Percentiles rank a stretch among this genome's conserved stretches.
Evolutionary conservation across 2,113 vertebrate species (phyloP).

Genomic region (Aramus guarauna): DNA sequence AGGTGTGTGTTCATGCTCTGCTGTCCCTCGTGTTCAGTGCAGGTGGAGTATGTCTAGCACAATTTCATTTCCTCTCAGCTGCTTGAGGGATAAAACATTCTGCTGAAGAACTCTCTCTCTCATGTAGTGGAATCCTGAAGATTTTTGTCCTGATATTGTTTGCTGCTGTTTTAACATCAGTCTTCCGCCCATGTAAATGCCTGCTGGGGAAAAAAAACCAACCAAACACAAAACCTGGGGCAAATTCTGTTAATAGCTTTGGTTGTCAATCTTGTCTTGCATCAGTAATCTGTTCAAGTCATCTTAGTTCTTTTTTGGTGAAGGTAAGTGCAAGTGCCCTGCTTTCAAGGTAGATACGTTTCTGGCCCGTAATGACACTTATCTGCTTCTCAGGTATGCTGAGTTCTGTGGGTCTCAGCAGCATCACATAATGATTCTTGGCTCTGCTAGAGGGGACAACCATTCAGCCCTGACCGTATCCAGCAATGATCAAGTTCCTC

Average conservation of each 20-base stretch:
- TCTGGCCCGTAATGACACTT: neutral
- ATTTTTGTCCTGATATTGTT: neutral
- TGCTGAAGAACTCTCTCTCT: neutral
- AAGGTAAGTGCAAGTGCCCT: neutral
- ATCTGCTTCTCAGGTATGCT: neutral
- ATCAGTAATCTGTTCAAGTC: neutral
- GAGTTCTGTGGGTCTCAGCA: neutral
- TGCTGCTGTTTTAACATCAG: neutral
- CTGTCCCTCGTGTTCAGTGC: rapidly evolving
- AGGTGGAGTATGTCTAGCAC: neutral
- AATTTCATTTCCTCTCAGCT: neutral
- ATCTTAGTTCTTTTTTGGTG: neutral
- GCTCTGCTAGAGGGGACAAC: neutral
- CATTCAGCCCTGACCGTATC: neutral
- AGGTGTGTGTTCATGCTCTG: neutral
- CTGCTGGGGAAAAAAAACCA: neutral
- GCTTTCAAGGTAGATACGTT: neutral
- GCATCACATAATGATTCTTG: neutral
- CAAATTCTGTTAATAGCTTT: neutral
- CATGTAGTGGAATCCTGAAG: neutral
- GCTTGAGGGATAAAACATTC: neutral
- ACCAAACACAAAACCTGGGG: neutral
- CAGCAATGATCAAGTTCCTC: neutral
- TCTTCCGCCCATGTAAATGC: neutral
- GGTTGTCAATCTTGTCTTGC: neutral